Evolutionary conservation across 1,140 invertebrate genomes (phyloP).

Genomic region (Teleogryllus occipitalis): DNA sequence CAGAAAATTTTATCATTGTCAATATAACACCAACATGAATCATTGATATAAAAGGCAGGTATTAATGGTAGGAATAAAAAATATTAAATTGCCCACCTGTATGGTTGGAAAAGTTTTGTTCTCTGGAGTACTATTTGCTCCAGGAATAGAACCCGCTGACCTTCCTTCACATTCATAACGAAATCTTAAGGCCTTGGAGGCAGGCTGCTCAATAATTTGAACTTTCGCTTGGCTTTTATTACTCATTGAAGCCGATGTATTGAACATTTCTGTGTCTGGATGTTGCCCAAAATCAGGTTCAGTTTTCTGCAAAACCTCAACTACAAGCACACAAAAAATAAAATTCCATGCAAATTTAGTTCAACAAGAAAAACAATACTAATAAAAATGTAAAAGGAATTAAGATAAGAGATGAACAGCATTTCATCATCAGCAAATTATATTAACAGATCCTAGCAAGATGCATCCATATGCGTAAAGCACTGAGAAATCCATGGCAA

Average conservation of each 20-base stretch:
- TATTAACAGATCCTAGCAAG: too few species aligned
- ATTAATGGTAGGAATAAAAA: too few species aligned
- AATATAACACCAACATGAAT: too few species aligned
- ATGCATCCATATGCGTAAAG: too few species aligned
- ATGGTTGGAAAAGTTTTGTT: conserved; percentile 91
- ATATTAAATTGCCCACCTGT: conserved; percentile 41
- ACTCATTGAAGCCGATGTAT: conserved; percentile 24
- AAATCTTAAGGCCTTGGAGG: conserved; percentile 82
- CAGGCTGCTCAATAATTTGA: conserved; percentile 84
- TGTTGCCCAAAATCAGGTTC: conserved; percentile 44
- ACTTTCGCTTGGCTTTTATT: conserved; percentile 45
- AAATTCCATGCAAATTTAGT: too few species aligned
- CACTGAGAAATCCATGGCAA: too few species aligned
- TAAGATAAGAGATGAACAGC: too few species aligned
- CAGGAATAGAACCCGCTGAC: conserved; percentile 90
- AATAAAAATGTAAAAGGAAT: too few species aligned
- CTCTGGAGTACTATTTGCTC: conserved; percentile 76
- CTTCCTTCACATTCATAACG: conserved; percentile 94
- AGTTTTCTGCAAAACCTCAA: conserved; percentile 54
- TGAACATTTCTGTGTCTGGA: conserved; percentile 24
- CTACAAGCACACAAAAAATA: conserved; percentile 34
- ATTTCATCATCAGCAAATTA: too few species aligned
- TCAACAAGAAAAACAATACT: too few species aligned
- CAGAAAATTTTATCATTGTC: too few species aligned
- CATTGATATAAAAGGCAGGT: too few species aligned